phyloP scores from a whole-genome alignment of 2,888 invertebrate genomes.

The Drosophila emarginata region DNA sequence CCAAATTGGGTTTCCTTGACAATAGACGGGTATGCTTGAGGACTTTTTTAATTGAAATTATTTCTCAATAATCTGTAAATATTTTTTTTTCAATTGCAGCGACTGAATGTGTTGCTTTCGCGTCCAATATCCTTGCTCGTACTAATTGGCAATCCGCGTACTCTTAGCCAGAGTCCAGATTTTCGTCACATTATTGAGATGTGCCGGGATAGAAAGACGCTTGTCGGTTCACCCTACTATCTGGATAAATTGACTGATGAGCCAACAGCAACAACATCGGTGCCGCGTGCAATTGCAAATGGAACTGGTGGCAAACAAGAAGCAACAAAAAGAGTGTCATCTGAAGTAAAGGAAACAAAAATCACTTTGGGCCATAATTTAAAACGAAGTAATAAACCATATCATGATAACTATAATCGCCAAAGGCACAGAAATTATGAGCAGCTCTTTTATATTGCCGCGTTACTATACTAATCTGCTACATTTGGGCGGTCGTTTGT shows the following conservation, averaged over 20 bases:
- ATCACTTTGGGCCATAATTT: conserved; percentile 39
- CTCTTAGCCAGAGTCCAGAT: conserved; percentile 76
- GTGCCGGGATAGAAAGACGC: conserved; percentile 62
- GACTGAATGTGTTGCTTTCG: conserved; percentile 87
- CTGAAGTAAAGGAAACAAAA: background rate
- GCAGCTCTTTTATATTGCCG: background rate
- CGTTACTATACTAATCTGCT: background rate
- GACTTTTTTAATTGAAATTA: background rate
- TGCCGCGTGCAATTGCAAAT: background rate
- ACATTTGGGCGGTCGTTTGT: background rate
- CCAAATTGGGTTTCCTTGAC: conserved; percentile 76
- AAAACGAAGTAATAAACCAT: conserved; percentile 56
- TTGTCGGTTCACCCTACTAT: conserved; percentile 57
- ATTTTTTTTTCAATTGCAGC: conserved; percentile 70
- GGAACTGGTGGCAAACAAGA: background rate
- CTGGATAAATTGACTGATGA: conserved; percentile 39
- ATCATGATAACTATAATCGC: conserved; percentile 26
- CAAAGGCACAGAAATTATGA: conserved; percentile 45
- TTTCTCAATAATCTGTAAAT: conserved; percentile 57
- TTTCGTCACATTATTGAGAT: conserved; percentile 71
- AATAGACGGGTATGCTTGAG: conserved; percentile 73
- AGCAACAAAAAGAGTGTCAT: background rate
- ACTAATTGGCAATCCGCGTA: conserved; percentile 83
- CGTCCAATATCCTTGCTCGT: conserved; percentile 85
- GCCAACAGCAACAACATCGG: background rate